Evolutionary conservation across 2,797 vertebrate species (phyloP).

Genomic region (Parambassis ranga): DNA sequence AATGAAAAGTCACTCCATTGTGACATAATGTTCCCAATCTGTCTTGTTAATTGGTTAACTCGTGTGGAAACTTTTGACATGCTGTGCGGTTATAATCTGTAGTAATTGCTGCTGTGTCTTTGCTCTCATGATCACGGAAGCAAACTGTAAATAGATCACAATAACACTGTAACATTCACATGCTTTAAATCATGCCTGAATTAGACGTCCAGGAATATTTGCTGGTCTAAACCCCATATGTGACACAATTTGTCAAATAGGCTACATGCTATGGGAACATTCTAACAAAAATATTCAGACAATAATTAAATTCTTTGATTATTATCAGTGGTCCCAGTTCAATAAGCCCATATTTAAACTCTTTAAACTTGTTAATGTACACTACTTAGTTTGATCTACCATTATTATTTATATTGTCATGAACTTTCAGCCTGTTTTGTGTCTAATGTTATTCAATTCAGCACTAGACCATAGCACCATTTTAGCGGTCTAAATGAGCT

Average conservation of each 20-base stretch:
- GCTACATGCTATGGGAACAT: background rate
- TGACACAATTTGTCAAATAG: background rate
- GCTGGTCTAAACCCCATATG: background rate
- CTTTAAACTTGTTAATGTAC: too few relatives aligned
- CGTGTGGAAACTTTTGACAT: background rate
- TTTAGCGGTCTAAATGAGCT: constrained; percentile 52
- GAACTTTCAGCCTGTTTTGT: constrained; percentile 18
- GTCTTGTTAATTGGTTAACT: constrained; percentile 6
- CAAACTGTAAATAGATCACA: background rate
- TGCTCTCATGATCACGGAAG: background rate
- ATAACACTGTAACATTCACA: background rate
- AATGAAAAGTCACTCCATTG: background rate
- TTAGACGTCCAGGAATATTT: background rate
- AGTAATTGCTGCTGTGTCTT: background rate
- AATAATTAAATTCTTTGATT: too few relatives aligned
- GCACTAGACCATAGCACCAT: constrained; percentile 28
- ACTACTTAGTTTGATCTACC: background rate
- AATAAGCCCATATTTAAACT: too few relatives aligned
- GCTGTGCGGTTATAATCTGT: background rate
- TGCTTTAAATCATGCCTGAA: background rate
- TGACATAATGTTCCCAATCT: background rate
- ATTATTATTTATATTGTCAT: constrained; percentile 8
- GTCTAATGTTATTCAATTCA: constrained; percentile 28
- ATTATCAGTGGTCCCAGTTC: too few relatives aligned
- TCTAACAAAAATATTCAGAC: background rate